phyloP scores from a whole-genome alignment of 1,140 invertebrate genomes.

The Colletes latitarsis region DNA sequence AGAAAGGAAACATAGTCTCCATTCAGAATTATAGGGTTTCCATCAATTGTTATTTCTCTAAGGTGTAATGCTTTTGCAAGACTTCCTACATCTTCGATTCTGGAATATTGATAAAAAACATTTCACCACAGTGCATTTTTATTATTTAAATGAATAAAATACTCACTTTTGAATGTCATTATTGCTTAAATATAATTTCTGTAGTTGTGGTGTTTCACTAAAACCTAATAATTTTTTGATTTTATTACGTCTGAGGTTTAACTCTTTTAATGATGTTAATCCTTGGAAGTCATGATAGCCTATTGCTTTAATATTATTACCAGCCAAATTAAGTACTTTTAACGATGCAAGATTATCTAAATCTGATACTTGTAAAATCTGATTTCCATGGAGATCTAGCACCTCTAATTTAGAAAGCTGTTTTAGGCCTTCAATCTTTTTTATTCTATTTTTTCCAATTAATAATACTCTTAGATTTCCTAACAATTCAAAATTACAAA shows the following conservation, averaged over 20 bases:
- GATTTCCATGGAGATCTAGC: constrained; percentile 95
- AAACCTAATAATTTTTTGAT: constrained; percentile 91
- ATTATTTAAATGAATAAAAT: constrained; percentile 17
- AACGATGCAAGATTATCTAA: constrained; percentile 85
- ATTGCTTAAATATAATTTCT: constrained; percentile 92
- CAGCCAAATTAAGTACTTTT: constrained; percentile 95
- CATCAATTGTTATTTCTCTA: constrained; percentile 91
- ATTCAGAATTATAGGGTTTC: constrained; percentile 89
- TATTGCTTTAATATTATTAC: constrained; percentile 91
- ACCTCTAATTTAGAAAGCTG: constrained; percentile 89
- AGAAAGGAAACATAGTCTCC: constrained; percentile 90
- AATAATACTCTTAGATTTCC: constrained; percentile 91
- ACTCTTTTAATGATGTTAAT: constrained; percentile 88
- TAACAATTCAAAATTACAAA: constrained; percentile 88
- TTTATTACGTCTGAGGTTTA: constrained; percentile 93
- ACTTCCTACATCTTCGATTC: constrained; percentile 91
- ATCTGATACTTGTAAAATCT: constrained; percentile 86
- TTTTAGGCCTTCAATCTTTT: constrained; percentile 86
- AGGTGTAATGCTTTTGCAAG: constrained; percentile 87
- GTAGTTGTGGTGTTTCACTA: constrained; percentile 88
- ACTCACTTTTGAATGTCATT: constrained; percentile 90
- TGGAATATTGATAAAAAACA: constrained; percentile 72
- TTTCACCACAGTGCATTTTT: no score
- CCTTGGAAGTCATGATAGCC: constrained; percentile 88
- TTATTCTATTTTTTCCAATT: constrained; percentile 92